phyloP scores from a whole-genome alignment of 53 echinoderm and acorn worm genomes.

The Astropecten irregularis region DNA sequence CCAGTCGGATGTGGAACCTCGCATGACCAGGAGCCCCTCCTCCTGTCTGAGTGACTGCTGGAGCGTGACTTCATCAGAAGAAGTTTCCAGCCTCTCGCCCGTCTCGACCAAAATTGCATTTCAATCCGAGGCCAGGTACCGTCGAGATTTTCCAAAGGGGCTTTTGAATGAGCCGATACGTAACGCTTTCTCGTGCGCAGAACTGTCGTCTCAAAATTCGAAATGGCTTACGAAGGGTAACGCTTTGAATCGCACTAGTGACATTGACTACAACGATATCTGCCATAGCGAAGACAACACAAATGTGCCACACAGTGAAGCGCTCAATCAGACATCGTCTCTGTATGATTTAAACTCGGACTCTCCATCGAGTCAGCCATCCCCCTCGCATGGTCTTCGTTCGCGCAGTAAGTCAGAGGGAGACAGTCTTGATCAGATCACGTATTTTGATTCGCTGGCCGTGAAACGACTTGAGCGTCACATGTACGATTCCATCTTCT shows the following conservation, averaged over 20 bases:
- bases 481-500: constrained; percentile 51
- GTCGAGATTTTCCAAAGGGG: constrained; percentile 41
- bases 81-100: constrained; percentile 1
- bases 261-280: constrained; percentile 5
- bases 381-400: constrained; percentile 39
- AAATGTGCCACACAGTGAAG: not conserved
- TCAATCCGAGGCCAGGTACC: constrained; percentile 51
- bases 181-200: constrained; percentile 55
- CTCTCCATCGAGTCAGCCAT: constrained; percentile 14
- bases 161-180: constrained; percentile 37
- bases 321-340: constrained; percentile 36
- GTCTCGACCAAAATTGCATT: constrained; percentile 54
- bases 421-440: constrained; percentile 27
- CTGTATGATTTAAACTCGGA: constrained; percentile 31
- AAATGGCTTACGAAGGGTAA: not conserved
- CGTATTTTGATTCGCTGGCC: constrained; percentile 50
- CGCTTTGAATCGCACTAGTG: constrained; percentile 1
- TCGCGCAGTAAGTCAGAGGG: constrained; percentile 46
- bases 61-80: constrained; percentile 53
- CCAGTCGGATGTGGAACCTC: constrained; percentile 33
- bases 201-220: constrained; percentile 23
- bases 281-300: constrained; percentile 10
- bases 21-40: constrained; percentile 48
- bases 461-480: constrained; percentile 49
- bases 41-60: constrained; percentile 54